phyloP scores from a whole-genome alignment of 1,140 invertebrate species.

The Proales similis region DNA sequence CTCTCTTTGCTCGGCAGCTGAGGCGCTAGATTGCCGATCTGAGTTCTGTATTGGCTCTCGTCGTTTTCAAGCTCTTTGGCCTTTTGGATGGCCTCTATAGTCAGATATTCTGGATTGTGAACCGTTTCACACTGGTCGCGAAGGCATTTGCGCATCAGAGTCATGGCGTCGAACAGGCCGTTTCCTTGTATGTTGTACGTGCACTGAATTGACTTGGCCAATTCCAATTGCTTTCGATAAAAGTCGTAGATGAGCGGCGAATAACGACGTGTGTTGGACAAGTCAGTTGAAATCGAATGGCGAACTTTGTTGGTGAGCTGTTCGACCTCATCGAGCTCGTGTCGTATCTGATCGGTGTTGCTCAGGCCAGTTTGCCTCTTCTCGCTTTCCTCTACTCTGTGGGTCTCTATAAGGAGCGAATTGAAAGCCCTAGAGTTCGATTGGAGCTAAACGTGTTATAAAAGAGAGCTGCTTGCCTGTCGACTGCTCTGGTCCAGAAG shows the following conservation, averaged over 20 bases:
- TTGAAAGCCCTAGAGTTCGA: no score
- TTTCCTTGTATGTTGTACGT: slow-evolving; percentile 33
- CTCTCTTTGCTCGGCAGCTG: no score
- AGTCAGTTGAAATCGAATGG: slow-evolving; percentile 23
- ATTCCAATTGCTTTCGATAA: slow-evolving; percentile 27
- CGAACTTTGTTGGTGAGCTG: slow-evolving; percentile 12
- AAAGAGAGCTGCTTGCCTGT: no score
- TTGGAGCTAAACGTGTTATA: no score
- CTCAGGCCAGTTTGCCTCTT: no score
- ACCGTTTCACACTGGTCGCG: slow-evolving; percentile 19
- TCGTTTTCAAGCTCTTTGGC: no score
- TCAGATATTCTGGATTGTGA: slow-evolving; percentile 32
- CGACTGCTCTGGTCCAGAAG: no score
- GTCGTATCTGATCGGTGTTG: slow-evolving; percentile 6
- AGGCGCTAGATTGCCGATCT: no score
- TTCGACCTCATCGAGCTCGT: slow-evolving; percentile 37
- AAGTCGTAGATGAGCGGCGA: slow-evolving; percentile 22
- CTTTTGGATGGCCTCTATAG: no score
- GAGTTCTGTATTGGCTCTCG: no score
- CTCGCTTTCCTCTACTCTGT: no score
- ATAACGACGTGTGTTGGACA: slow-evolving; percentile 28
- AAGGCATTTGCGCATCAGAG: slow-evolving; percentile 34
- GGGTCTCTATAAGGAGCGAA: no score
- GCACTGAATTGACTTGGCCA: slow-evolving; percentile 35
- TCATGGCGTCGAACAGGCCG: slow-evolving; percentile 29